Conservation (phyloP, 2,113 vertebrate species). For the Agapornis roseicollis region DNA sequence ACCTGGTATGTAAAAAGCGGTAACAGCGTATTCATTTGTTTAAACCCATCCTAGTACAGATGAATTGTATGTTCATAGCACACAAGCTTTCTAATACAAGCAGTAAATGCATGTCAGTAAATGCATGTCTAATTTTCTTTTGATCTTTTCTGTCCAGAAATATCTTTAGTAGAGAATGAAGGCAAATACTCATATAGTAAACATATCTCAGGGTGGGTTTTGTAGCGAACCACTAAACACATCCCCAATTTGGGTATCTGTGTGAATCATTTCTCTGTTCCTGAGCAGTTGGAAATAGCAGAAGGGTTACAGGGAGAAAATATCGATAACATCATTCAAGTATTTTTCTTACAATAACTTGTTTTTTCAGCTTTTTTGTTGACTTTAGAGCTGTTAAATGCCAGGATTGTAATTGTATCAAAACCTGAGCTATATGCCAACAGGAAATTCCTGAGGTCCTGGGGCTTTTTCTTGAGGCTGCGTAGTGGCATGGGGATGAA, state of each 20-base stretch:
- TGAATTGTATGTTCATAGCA: neutral
- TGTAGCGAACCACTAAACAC: neutral
- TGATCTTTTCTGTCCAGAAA: neutral
- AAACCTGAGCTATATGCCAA: neutral
- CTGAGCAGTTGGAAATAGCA: neutral
- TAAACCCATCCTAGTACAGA: neutral
- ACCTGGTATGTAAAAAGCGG: neutral
- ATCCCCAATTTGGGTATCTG: neutral
- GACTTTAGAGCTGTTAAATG: neutral
- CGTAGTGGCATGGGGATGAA: neutral
- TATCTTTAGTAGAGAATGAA: neutral
- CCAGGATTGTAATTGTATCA: neutral
- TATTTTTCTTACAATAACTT: neutral
- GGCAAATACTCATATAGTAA: neutral
- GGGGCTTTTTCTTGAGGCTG: neutral
- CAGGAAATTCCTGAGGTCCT: neutral
- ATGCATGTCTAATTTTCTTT: neutral
- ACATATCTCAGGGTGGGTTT: neutral
- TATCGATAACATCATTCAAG: neutral
- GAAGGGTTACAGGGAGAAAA: neutral
- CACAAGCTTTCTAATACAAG: neutral
- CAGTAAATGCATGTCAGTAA: neutral
- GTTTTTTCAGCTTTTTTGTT: neutral
- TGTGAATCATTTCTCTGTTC: neutral
- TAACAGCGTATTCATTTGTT: accelerated